Evolutionary conservation across 2,797 vertebrate genomes (phyloP).

Genomic region (Alcedo quadribrachys): DNA sequence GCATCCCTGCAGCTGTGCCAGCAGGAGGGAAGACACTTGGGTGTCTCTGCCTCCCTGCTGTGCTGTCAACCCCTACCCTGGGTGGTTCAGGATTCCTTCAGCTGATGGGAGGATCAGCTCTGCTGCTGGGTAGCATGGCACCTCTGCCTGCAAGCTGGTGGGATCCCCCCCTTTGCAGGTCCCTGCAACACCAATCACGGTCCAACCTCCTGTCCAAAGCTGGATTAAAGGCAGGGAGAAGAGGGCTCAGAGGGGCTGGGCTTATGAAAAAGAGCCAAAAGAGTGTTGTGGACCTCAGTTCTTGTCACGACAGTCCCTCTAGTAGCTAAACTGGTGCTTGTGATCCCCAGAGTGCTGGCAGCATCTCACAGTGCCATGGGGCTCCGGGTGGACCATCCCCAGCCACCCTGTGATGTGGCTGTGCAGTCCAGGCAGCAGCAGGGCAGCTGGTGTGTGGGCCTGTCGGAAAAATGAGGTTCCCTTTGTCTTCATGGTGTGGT

Average conservation of each 20-base stretch:
- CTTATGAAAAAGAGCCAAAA: background rate
- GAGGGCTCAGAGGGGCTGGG: background rate
- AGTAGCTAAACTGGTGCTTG: background rate
- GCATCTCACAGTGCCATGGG: accelerated
- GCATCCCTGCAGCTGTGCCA: background rate
- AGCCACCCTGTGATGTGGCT: background rate
- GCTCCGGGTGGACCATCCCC: background rate
- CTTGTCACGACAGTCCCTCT: accelerated
- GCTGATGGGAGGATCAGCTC: background rate
- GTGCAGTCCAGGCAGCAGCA: accelerated
- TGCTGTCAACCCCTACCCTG: background rate
- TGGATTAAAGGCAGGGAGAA: background rate
- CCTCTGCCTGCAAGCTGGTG: background rate
- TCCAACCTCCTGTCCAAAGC: background rate
- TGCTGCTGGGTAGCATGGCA: background rate
- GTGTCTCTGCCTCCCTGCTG: background rate
- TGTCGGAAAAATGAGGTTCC: background rate
- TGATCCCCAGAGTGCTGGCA: accelerated
- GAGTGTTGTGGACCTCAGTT: background rate
- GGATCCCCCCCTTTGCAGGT: background rate
- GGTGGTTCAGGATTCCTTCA: background rate
- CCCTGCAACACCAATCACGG: accelerated
- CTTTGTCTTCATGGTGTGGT: accelerated
- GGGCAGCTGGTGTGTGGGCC: background rate
- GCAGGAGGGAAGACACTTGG: background rate